Conservation (phyloP, 2,113 vertebrate genomes). For the Nyctibius bracteatus region DNA sequence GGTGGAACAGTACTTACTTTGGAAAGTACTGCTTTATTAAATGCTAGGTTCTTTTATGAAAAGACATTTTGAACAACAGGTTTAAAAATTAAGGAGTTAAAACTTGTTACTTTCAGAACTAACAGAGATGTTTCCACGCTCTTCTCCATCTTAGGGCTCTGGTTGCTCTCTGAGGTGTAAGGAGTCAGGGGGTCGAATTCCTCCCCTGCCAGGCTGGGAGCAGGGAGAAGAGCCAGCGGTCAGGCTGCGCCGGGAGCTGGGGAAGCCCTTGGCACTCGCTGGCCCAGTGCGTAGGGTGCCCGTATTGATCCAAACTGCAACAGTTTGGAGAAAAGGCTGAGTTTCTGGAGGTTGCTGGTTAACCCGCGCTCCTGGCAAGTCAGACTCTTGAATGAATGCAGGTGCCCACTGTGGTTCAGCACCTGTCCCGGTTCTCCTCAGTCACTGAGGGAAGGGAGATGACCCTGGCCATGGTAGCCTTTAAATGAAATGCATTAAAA, state of each 20-base stretch:
- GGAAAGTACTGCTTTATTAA: background rate
- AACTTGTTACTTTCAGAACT: background rate
- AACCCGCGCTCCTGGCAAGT: background rate
- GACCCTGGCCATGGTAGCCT: background rate
- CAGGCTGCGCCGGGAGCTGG: background rate
- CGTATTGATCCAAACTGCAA: rapidly evolving
- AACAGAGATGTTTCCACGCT: background rate
- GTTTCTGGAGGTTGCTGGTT: background rate
- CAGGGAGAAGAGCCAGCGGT: background rate
- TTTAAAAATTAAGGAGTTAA: background rate
- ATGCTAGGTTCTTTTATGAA: background rate
- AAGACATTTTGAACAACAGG: background rate
- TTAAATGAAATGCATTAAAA: background rate
- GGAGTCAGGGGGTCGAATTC: rapidly evolving
- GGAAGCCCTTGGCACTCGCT: rapidly evolving
- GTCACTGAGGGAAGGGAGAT: background rate
- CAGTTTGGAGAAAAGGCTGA: background rate
- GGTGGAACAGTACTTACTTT: background rate
- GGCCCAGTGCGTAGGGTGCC: rapidly evolving
- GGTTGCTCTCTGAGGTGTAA: background rate
- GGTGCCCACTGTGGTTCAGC: background rate
- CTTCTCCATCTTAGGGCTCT: background rate
- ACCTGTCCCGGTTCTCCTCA: background rate
- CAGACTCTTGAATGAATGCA: too few species aligned
- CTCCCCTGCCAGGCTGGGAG: background rate